Evolutionary conservation across 2,113 vertebrate genomes (phyloP).

Genomic region (Xiphophorus maculatus): DNA sequence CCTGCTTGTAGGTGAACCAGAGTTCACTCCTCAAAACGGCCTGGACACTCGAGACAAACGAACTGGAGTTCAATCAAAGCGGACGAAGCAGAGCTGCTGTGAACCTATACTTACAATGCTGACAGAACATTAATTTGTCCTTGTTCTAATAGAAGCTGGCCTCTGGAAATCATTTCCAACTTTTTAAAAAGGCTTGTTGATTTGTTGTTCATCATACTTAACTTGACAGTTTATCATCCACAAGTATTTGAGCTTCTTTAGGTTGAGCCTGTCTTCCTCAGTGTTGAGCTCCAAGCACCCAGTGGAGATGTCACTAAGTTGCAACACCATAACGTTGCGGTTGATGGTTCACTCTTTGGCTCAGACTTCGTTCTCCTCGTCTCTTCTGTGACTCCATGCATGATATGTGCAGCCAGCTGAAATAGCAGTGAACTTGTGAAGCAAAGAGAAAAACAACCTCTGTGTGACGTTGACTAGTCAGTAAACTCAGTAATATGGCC

Average conservation of each 20-base stretch:
- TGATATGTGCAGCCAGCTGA: constrained; percentile 49
- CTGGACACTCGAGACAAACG: too few species aligned
- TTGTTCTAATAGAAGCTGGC: too few species aligned
- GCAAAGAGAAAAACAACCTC: constrained; percentile 39
- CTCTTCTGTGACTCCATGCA: constrained; percentile 34
- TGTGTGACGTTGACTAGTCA: constrained; percentile 19
- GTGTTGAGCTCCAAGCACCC: constrained; percentile 13
- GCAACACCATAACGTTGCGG: constrained; percentile 42
- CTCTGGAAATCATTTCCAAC: neutral
- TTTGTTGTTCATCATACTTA: neutral
- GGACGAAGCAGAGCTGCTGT: too few species aligned
- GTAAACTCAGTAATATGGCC: constrained; percentile 22
- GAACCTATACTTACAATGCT: too few species aligned
- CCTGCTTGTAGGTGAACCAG: too few species aligned
- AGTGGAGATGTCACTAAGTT: constrained; percentile 52
- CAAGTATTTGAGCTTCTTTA: constrained; percentile 4
- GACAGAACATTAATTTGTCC: too few species aligned
- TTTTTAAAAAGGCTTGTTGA: neutral
- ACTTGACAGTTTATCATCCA: neutral
- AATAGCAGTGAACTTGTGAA: constrained; percentile 20
- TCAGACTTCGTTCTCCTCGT: constrained; percentile 7
- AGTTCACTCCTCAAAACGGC: too few species aligned
- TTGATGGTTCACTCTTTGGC: constrained; percentile 16
- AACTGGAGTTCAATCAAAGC: too few species aligned
- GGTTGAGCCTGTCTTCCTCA: constrained; percentile 11